Conservation (phyloP, 2,888 invertebrate species). For the Nemurella pictetii region DNA sequence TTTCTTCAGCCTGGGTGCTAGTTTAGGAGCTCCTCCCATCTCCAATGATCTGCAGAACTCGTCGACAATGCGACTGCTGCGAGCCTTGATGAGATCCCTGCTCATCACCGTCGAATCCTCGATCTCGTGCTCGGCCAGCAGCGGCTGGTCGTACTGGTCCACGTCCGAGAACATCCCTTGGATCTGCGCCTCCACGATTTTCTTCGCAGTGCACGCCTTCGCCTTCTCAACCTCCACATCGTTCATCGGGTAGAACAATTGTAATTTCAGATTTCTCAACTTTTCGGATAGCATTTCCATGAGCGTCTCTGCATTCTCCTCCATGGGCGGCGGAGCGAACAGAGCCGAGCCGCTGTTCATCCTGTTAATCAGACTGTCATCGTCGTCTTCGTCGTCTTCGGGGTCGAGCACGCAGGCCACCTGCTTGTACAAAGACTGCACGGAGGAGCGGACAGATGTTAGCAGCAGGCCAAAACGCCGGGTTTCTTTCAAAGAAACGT, state of each 20-base stretch:
- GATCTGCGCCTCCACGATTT: not conserved
- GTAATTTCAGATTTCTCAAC: not conserved
- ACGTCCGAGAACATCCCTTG: constrained; percentile 44
- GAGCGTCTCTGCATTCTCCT: constrained; percentile 3
- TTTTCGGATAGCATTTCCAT: not conserved
- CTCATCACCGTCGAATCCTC: constrained; percentile 59
- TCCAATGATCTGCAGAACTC: constrained; percentile 8
- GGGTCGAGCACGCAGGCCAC: not conserved
- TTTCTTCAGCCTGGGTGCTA: constrained; percentile 2
- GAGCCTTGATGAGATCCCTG: constrained; percentile 57
- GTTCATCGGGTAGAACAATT: not conserved
- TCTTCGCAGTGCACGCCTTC: constrained; percentile 11
- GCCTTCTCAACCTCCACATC: not conserved
- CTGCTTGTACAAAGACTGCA: not conserved
- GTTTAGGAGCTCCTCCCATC: not conserved
- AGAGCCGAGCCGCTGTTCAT: not conserved
- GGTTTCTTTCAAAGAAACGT: not conserved
- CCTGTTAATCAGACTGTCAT: no score
- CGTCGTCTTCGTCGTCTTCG: not conserved
- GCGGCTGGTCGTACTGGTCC: constrained; percentile 49
- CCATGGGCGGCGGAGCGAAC: not conserved
- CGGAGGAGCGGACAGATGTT: not conserved
- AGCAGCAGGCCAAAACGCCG: constrained; percentile 34
- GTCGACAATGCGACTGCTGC: constrained; percentile 60
- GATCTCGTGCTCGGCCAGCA: constrained; percentile 55